Conservation (phyloP, 2,113 vertebrate species). For the Sinocyclocheilus rhinocerous region DNA sequence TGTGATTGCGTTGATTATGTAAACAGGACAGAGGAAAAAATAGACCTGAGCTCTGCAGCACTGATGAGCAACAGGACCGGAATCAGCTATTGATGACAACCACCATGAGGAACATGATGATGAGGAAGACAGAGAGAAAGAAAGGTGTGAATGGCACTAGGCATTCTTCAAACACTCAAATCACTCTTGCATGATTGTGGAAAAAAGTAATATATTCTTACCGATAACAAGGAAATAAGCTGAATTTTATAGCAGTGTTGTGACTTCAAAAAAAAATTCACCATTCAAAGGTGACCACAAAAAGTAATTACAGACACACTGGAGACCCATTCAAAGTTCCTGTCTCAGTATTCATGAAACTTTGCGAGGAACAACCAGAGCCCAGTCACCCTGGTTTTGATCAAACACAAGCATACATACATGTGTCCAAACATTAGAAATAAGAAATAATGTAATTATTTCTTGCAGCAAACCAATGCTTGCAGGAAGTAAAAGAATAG, state of each 20-base stretch:
- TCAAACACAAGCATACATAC: background rate
- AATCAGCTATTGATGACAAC: constrained; percentile 43
- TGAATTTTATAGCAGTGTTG: background rate
- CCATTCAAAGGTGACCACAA: constrained; percentile 33
- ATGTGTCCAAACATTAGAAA: background rate
- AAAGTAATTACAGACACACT: constrained; percentile 29
- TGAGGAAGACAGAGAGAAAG: background rate
- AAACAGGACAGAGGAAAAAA: constrained; percentile 57
- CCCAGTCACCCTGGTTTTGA: constrained; percentile 17
- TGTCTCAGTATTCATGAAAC: constrained; percentile 16
- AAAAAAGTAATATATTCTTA: constrained; percentile 45
- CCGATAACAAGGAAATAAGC: constrained; percentile 44
- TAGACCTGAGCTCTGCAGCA: constrained; percentile 37
- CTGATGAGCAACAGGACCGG: constrained; percentile 28
- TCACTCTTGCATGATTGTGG: constrained; percentile 40
- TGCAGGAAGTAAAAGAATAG: background rate
- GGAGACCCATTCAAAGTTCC: constrained; percentile 1
- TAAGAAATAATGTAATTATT: background rate
- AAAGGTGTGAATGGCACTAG: background rate
- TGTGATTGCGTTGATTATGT: constrained; percentile 66
- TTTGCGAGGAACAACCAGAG: background rate
- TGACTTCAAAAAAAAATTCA: constrained; percentile 18
- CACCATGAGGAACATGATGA: constrained; percentile 15
- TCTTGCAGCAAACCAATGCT: background rate
- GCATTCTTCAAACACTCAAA: constrained; percentile 43